Percentiles rank a stretch among this genome's conserved stretches.
These are phyloP conservation scores for Chrysopilus asiliformis DNA, from an alignment of 2,888 invertebrate genomes.

Conservation along the genomic window DNA sequence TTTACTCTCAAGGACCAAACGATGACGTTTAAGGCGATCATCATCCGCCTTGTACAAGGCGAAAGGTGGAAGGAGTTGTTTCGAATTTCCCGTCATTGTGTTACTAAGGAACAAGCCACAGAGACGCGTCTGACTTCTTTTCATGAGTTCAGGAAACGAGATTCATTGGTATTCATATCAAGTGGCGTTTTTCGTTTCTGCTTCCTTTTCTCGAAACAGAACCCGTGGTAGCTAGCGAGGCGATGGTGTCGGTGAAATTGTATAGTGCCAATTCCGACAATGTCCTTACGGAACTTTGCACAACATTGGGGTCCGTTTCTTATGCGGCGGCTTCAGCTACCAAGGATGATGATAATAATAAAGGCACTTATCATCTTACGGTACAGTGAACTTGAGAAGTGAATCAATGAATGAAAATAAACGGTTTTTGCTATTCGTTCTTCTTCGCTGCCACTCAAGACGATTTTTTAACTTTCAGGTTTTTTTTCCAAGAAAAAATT, in stretches of 20 bases:
- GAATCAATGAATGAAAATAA: constrained; percentile 17
- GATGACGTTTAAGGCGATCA: neutral
- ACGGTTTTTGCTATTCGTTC: constrained; percentile 1
- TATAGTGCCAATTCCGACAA: too few species aligned
- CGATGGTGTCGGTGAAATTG: too few species aligned
- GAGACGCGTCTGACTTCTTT: too few species aligned
- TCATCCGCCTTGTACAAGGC: neutral
- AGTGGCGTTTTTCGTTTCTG: constrained; percentile 6
- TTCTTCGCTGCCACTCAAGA: neutral
- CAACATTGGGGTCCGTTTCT: too few species aligned
- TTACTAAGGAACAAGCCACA: constrained; percentile 3
- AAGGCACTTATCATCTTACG: constrained; percentile 20
- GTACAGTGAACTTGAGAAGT: constrained; percentile 17
- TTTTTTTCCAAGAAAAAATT: too few species aligned
- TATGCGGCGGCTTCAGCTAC: too few species aligned
- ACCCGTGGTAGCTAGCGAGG: too few species aligned
- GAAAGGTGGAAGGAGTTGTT: too few species aligned
- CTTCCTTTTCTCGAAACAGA: too few species aligned
- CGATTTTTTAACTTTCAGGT: neutral
- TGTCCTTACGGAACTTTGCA: too few species aligned
- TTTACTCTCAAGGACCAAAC: too few species aligned
- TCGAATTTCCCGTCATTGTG: constrained; percentile 2
- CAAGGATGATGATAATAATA: constrained; percentile 13
- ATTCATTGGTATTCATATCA: constrained; percentile 12
- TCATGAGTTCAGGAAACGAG: too few species aligned